These are phyloP conservation scores for Proterorhinus semilunaris DNA, from an alignment of 2,113 vertebrate species.

Conservation along the genomic window DNA sequence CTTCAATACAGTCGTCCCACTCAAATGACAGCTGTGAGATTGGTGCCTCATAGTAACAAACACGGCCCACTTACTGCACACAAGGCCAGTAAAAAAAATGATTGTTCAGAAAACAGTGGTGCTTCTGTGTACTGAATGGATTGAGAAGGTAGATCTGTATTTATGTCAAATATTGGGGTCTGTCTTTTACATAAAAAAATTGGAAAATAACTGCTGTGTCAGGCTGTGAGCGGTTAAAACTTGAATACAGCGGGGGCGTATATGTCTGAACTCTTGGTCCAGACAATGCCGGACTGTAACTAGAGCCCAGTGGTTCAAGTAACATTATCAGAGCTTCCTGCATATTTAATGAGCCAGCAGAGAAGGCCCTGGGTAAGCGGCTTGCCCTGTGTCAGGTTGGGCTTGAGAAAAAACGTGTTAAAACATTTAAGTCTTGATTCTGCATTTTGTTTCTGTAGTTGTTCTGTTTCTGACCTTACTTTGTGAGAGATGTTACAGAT, in stretches of 20 bases:
- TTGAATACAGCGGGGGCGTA: conserved; percentile 56
- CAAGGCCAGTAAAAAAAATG: neutral
- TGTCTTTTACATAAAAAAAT: conserved; percentile 48
- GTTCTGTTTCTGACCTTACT: neutral
- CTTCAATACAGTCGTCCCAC: neutral
- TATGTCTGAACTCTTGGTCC: conserved; percentile 36
- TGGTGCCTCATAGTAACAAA: conserved; percentile 8
- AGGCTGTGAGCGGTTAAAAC: conserved; percentile 40
- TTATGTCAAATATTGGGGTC: conserved; percentile 59
- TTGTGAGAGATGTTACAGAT: neutral
- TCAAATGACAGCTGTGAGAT: conserved; percentile 9
- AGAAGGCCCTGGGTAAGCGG: conserved; percentile 5
- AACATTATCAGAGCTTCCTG: conserved; percentile 60
- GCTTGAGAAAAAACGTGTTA: neutral
- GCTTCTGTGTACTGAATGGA: conserved; percentile 42
- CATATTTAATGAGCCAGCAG: conserved; percentile 63
- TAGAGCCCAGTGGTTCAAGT: conserved; percentile 61
- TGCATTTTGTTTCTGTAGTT: neutral
- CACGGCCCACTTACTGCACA: neutral
- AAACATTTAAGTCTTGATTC: conserved; percentile 4
- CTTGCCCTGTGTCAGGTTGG: conserved; percentile 8
- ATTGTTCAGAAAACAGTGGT: conserved; percentile 47
- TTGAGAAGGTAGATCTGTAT: conserved; percentile 60
- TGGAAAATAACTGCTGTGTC: conserved; percentile 51
- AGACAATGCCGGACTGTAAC: conserved; percentile 62